Evolutionary conservation across 2,888 invertebrate genomes (phyloP).

Genomic region (Diloba caeruleocephala): DNA sequence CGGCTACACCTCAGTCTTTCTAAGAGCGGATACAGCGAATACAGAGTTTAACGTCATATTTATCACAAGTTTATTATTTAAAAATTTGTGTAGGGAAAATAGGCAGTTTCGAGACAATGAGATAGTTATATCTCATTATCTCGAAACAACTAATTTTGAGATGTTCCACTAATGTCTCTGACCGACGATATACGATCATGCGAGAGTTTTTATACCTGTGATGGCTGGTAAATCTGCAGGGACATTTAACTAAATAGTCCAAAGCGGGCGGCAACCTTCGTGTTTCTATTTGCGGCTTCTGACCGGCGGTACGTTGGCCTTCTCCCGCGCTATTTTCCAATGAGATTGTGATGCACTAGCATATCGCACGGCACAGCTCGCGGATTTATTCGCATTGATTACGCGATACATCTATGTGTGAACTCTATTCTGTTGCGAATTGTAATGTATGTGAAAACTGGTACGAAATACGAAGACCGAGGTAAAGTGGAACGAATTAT

Average conservation of each 20-base stretch:
- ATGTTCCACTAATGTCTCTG: too few relatives aligned
- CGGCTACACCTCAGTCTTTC: too few relatives aligned
- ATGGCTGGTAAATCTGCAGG: slow-evolving; percentile 59
- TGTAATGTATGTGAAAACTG: slow-evolving; percentile 45
- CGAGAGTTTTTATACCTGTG: slow-evolving; percentile 28
- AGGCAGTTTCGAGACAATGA: too few relatives aligned
- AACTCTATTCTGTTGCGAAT: slow-evolving; percentile 50
- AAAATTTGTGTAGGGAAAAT: too few relatives aligned
- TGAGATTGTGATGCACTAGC: slow-evolving; percentile 71
- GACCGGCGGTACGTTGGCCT: slow-evolving; percentile 83
- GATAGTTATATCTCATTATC: too few relatives aligned
- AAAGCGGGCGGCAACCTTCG: slow-evolving; percentile 82
- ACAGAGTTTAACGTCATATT: too few relatives aligned
- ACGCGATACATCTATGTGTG: slow-evolving; percentile 53
- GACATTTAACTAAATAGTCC: slow-evolving; percentile 72
- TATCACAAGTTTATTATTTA: too few relatives aligned
- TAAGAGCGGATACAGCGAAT: too few relatives aligned
- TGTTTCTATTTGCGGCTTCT: slow-evolving; percentile 81
- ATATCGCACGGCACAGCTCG: slow-evolving; percentile 65
- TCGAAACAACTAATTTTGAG: slow-evolving; percentile 6
- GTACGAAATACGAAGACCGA: slow-evolving; percentile 31
- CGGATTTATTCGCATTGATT: slow-evolving; percentile 60
- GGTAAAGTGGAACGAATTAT: slow-evolving; percentile 52
- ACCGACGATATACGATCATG: not conserved
- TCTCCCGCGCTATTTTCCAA: slow-evolving; percentile 80